These are phyloP conservation scores for Platerodrilus igneus DNA, from an alignment of 2,888 invertebrate genomes.

Conservation along the genomic window DNA sequence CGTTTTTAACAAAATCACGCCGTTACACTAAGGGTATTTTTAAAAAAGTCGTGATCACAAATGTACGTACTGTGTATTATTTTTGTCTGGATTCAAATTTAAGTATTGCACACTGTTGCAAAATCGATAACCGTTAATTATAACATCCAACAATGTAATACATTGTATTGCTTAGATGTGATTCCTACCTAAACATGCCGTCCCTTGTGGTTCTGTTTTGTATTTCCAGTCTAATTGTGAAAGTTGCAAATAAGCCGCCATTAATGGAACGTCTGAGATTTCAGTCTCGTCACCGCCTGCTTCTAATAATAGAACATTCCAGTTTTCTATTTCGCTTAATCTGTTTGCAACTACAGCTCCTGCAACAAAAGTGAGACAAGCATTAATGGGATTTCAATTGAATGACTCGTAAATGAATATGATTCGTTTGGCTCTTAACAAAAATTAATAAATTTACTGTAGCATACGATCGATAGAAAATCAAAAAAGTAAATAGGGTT, in stretches of 20 bases:
- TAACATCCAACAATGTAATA: no score
- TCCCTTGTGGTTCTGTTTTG: constrained; percentile 84
- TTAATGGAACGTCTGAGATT: constrained; percentile 80
- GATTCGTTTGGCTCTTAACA: background rate
- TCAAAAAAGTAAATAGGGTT: no score
- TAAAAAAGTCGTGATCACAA: no score
- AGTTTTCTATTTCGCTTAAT: constrained; percentile 70
- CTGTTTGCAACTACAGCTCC: constrained; percentile 83
- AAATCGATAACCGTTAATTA: no score
- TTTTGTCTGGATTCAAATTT: no score
- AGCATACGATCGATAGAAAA: no score
- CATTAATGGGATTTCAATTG: background rate
- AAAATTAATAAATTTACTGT: background rate
- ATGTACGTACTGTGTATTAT: no score
- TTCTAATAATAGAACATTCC: constrained; percentile 77
- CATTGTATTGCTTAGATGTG: no score
- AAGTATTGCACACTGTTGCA: no score
- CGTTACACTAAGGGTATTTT: no score
- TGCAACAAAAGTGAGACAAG: constrained; percentile 34
- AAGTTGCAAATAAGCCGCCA: constrained; percentile 82
- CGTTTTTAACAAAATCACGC: no score
- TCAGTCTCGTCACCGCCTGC: constrained; percentile 90
- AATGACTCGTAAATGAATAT: background rate
- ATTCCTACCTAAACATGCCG: constrained; percentile 68
- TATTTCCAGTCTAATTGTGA: constrained; percentile 90